Evolutionary conservation across 2,113 vertebrate genomes (phyloP).

Genomic region (Taxidea taxus): DNA sequence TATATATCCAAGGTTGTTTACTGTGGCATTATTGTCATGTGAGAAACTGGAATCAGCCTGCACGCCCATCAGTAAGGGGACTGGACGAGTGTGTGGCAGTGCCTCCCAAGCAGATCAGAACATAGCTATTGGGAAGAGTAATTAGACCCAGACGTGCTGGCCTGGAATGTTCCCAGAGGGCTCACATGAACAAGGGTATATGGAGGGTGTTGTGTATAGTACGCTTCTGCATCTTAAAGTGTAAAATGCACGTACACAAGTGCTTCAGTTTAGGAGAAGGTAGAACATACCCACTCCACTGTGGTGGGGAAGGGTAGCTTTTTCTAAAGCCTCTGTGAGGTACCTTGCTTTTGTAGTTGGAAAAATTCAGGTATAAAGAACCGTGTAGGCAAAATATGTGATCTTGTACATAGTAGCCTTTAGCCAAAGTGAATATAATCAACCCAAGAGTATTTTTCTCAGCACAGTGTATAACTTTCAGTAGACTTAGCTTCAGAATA

Average conservation of each 20-base stretch:
- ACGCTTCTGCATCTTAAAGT: background rate
- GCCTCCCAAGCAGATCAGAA: accelerated
- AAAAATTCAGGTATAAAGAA: background rate
- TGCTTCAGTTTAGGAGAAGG: background rate
- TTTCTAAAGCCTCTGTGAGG: background rate
- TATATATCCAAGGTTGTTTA: background rate
- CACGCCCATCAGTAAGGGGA: background rate
- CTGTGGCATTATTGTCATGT: background rate
- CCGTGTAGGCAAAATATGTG: background rate
- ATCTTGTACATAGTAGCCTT: background rate
- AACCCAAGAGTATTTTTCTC: background rate
- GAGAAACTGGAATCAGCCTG: background rate
- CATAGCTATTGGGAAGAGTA: accelerated
- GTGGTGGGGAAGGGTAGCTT: background rate
- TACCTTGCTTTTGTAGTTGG: background rate
- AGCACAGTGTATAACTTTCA: background rate
- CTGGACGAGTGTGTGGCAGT: background rate
- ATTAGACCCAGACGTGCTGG: background rate
- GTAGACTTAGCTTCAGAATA: background rate
- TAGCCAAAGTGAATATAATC: background rate
- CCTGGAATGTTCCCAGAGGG: background rate
- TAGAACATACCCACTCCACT: background rate
- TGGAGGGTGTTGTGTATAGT: background rate
- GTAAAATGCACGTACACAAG: background rate
- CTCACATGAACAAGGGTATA: accelerated